Percentiles rank a stretch among this genome's conserved stretches.
Evolutionary conservation across 2,113 vertebrate genomes (phyloP).

Genomic region (Takifugu flavidus): DNA sequence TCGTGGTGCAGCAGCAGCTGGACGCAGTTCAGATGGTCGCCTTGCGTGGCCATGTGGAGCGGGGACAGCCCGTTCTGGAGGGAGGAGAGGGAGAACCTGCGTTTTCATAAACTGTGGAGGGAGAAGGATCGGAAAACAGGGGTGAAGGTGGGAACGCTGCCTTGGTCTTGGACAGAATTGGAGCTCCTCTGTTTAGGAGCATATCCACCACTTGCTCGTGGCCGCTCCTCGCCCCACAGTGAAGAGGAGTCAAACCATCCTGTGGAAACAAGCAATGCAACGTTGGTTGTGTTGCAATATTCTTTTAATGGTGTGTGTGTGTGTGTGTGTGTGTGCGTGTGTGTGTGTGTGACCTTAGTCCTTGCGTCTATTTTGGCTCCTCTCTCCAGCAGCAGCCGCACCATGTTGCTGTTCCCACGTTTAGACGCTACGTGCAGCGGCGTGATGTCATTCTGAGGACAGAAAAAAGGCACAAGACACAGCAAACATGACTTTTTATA

Average conservation of each 20-base stretch:
- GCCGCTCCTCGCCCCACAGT: conserved; percentile 94
- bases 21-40: conserved; percentile 96
- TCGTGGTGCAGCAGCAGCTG: conserved; percentile 95
- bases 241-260: conserved; percentile 94
- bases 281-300: no score
- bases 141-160: conserved; percentile 60
- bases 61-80: conserved; percentile 88
- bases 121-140: background rate
- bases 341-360: conserved; percentile 82
- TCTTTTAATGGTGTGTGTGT: no score
- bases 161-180: conserved; percentile 98
- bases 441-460: conserved; percentile 91
- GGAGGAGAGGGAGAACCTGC: background rate
- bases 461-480: background rate
- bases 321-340: no score
- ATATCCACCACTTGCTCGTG: conserved; percentile 97
- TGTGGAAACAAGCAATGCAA: conserved; percentile 41
- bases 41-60: conserved; percentile 96
- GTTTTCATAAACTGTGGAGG: background rate
- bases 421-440: conserved; percentile 96
- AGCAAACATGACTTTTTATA: no score
- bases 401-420: conserved; percentile 96
- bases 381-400: conserved; percentile 92
- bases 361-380: conserved; percentile 95
- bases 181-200: conserved; percentile 92